Conservation (phyloP, 2,888 invertebrate genomes). For the Cephus spinipes region DNA sequence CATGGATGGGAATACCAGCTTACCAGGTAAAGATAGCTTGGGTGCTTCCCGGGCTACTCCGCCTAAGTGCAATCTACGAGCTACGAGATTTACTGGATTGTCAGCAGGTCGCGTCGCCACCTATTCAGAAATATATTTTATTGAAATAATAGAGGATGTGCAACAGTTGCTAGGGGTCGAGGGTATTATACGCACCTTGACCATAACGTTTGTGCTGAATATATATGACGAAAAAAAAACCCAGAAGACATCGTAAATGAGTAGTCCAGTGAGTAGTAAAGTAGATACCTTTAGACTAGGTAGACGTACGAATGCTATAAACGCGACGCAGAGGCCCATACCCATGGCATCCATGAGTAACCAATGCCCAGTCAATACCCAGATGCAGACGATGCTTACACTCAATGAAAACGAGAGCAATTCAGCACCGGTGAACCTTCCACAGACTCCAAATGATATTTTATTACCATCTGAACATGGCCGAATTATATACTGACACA, state of each 20-base stretch:
- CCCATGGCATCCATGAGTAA: conserved; percentile 99
- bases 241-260: conserved; percentile 98
- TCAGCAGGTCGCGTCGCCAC: conserved; percentile 88
- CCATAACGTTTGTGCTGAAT: conserved; percentile 99
- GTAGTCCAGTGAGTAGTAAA: conserved; percentile 89
- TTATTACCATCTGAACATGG: conserved; percentile 87
- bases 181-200: conserved; percentile 78
- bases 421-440: conserved; percentile 94
- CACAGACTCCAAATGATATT: conserved; percentile 91
- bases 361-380: conserved; percentile 99
- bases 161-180: background rate
- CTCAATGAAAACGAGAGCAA: conserved; percentile 92
- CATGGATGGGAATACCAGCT: conserved; percentile 96
- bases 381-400: conserved; percentile 94
- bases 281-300: conserved; percentile 97
- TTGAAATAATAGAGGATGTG: background rate
- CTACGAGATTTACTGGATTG: conserved; percentile 93
- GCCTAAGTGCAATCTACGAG: conserved; percentile 91
- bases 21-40: conserved; percentile 95
- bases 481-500: conserved; percentile 95
- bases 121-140: conserved; percentile 53
- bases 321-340: conserved; percentile 97
- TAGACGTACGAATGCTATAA: conserved; percentile 95
- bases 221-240: conserved; percentile 98
- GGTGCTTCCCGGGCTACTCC: conserved; percentile 93